A percentile compares a stretch with the other conserved stretches of the same genome.
These are phyloP conservation scores for Gasteruption jaculator DNA, from an alignment of 2,888 invertebrate genomes.

Conservation along the genomic window DNA sequence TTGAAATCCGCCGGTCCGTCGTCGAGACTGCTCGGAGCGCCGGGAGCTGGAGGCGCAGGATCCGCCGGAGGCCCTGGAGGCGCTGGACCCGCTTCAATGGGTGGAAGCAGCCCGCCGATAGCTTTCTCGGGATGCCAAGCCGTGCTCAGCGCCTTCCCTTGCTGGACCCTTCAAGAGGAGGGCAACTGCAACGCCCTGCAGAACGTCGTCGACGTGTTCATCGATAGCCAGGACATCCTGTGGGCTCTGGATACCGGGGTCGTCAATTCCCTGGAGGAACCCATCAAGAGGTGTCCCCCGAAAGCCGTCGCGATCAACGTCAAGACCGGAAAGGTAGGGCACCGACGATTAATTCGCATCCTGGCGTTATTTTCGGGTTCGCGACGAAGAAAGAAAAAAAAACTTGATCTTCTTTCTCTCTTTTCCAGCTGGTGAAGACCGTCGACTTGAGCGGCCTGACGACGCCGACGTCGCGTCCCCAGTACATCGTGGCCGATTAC, in stretches of 20 bases:
- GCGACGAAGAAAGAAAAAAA: background rate
- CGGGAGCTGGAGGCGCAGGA: too few species aligned
- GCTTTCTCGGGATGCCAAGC: too few species aligned
- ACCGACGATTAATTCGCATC: background rate
- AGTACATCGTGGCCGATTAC: constrained; percentile 60
- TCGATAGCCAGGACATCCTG: constrained; percentile 59
- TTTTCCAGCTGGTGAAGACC: constrained; percentile 52
- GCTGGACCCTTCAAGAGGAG: constrained; percentile 69
- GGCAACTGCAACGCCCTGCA: constrained; percentile 66
- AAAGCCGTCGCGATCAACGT: constrained; percentile 61
- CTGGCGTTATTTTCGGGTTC: background rate
- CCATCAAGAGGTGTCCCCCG: constrained; percentile 58
- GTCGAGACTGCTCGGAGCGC: too few species aligned
- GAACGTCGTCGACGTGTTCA: constrained; percentile 64
- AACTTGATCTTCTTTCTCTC: constrained; percentile 1
- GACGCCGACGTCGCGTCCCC: constrained; percentile 55
- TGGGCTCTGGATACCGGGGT: constrained; percentile 63
- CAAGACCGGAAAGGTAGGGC: constrained; percentile 53
- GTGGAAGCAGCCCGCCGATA: too few species aligned
- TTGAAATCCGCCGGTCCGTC: constrained; percentile 51
- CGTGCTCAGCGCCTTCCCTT: constrained; percentile 61
- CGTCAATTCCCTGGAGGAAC: constrained; percentile 58
- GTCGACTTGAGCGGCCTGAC: constrained; percentile 57
- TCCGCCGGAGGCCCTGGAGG: too few species aligned
- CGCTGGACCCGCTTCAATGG: too few species aligned